Conservation (phyloP, 2,797 vertebrate species). For the Scolopax rusticola region DNA sequence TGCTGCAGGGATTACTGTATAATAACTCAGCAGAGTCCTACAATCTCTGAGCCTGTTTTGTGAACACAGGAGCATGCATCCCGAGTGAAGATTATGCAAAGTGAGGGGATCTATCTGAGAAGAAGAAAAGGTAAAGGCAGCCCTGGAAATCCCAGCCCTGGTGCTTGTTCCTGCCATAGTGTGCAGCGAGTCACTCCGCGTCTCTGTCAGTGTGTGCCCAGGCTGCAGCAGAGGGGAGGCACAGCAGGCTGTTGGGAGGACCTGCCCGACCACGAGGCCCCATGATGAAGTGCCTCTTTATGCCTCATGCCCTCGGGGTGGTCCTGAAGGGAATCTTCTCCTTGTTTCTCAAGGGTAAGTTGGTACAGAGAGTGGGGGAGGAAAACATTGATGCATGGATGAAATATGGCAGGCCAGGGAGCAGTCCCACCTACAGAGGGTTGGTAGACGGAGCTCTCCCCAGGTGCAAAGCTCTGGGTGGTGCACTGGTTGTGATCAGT, state of each 20-base stretch:
- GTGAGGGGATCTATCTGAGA: not conserved
- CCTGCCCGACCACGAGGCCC: not conserved
- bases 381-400: rapidly evolving
- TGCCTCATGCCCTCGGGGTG: not conserved
- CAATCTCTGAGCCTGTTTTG: not conserved
- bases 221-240: not conserved
- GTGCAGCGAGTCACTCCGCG: not conserved
- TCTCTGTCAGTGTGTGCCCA: rapidly evolving
- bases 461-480: not conserved
- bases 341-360: not conserved
- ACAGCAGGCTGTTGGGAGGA: no score
- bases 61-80: not conserved
- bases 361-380: not conserved
- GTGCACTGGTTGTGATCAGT: not conserved
- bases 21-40: not conserved
- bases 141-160: not conserved
- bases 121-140: not conserved
- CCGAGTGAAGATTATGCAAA: not conserved
- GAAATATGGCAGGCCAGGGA: not conserved
- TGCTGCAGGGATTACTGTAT: not conserved
- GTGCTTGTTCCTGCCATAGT: not conserved
- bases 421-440: not conserved
- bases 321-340: not conserved
- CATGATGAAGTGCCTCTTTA: not conserved
- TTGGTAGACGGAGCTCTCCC: not conserved